phyloP scores from a whole-genome alignment of 2,888 invertebrate species.

The Phortica okadai region DNA sequence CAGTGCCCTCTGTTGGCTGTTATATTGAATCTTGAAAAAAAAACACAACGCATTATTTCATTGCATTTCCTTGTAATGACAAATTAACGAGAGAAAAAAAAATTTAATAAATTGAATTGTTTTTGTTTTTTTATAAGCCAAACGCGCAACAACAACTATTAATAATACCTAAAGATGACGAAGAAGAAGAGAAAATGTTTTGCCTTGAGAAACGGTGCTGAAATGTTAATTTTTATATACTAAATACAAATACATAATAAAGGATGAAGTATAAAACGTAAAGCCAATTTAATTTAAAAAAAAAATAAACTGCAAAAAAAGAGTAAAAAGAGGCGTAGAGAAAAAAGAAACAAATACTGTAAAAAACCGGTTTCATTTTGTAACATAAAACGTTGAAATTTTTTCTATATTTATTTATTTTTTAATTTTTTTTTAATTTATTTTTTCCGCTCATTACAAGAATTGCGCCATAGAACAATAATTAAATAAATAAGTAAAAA shows the following conservation, averaged over 20 bases:
- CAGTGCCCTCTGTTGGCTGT: no score
- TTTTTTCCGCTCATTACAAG: not conserved
- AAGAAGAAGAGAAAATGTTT: constrained; percentile 36
- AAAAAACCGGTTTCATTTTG: no score
- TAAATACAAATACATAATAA: constrained; percentile 48
- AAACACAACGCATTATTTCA: no score
- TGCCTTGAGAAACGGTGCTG: constrained; percentile 74
- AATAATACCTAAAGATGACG: constrained; percentile 10
- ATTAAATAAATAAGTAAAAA: constrained; percentile 9
- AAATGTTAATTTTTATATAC: constrained; percentile 72
- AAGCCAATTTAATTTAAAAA: constrained; percentile 46
- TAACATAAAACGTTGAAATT: not conserved
- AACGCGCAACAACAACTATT: not conserved
- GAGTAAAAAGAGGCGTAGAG: not conserved
- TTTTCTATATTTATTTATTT: not conserved
- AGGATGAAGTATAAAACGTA: constrained; percentile 38
- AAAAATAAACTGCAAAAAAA: constrained; percentile 21
- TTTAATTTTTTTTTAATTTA: constrained; percentile 30
- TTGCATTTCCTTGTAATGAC: no score
- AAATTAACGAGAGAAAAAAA: no score
- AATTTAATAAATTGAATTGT: no score
- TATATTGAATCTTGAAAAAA: no score
- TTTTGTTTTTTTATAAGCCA: not conserved
- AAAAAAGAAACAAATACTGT: no score
- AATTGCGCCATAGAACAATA: constrained; percentile 11